A percentile compares a stretch with the other conserved stretches of the same genome.
Evolutionary conservation across 1,140 invertebrate genomes (phyloP).

Genomic region (Hestina assimilis): DNA sequence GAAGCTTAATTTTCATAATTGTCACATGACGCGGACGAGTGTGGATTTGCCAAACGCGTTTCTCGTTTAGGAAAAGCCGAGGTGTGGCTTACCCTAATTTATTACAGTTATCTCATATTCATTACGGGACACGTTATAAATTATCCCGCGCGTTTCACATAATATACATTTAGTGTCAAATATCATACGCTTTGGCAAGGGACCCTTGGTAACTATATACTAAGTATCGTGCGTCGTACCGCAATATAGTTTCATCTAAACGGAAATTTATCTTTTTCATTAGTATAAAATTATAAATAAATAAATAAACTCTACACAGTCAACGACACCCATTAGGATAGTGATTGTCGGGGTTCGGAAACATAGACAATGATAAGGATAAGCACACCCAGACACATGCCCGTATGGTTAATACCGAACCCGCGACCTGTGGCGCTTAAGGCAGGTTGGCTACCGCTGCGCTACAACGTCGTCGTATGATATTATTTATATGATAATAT

Average conservation of each 20-base stretch:
- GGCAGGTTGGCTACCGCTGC: too few relatives aligned
- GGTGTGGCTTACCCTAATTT: constrained; percentile 20
- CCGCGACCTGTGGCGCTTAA: too few relatives aligned
- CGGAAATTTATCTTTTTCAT: not conserved
- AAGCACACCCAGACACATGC: too few relatives aligned
- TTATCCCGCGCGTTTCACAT: constrained; percentile 9
- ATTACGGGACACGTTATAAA: constrained; percentile 15
- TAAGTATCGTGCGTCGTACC: not conserved
- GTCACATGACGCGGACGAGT: not conserved
- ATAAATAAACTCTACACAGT: too few relatives aligned
- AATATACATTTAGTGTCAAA: constrained; percentile 21
- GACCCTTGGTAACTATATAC: not conserved
- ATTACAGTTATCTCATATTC: constrained; percentile 15
- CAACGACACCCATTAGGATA: too few relatives aligned
- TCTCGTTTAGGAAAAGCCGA: not conserved
- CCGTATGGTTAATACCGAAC: too few relatives aligned
- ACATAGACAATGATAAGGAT: too few relatives aligned
- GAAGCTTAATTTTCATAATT: not conserved
- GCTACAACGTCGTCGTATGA: too few relatives aligned
- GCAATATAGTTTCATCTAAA: not conserved
- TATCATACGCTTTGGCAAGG: constrained; percentile 1
- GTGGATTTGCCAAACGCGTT: not conserved
- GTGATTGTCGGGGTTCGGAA: too few relatives aligned
- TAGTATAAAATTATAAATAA: not conserved
- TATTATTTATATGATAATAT: too few relatives aligned